Conservation (phyloP, 2,113 vertebrate species). For the Dissostichus mawsoni region DNA sequence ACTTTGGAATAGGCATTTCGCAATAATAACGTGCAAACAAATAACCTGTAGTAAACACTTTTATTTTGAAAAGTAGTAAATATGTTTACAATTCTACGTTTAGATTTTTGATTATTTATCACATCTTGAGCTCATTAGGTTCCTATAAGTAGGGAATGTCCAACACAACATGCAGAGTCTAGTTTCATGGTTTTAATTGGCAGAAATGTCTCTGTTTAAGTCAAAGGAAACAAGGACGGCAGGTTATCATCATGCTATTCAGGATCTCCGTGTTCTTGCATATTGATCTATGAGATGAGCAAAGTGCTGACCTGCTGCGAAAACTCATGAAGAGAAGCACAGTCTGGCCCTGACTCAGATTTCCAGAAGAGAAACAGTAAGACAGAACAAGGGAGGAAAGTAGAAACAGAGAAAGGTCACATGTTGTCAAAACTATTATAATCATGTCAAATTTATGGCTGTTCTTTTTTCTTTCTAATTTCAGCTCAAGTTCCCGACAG, state of each 20-base stretch:
- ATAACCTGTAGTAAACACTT: not conserved
- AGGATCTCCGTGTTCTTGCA: constrained; percentile 18
- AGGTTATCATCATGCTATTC: not conserved
- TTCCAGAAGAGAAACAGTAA: constrained; percentile 48
- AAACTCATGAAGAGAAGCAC: constrained; percentile 66
- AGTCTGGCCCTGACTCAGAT: constrained; percentile 50
- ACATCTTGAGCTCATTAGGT: not conserved
- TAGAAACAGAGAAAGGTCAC: constrained; percentile 31
- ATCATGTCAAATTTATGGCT: constrained; percentile 4
- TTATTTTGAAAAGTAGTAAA: not conserved
- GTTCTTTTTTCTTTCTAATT: constrained; percentile 53
- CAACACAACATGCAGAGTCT: no score
- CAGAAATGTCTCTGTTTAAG: not conserved
- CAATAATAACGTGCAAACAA: no score
- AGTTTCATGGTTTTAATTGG: not conserved
- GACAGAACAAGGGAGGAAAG: constrained; percentile 5
- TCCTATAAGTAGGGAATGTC: no score
- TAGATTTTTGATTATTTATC: not conserved
- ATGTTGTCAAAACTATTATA: constrained; percentile 7
- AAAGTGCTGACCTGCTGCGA: constrained; percentile 62
- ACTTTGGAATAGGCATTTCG: no score
- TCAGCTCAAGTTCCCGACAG: constrained; percentile 99
- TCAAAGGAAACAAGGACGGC: not conserved
- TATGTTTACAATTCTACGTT: not conserved
- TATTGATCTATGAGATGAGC: constrained; percentile 57